These are phyloP conservation scores for Sapayoa aenigma DNA, from an alignment of 2,113 vertebrate species.

Conservation along the genomic window DNA sequence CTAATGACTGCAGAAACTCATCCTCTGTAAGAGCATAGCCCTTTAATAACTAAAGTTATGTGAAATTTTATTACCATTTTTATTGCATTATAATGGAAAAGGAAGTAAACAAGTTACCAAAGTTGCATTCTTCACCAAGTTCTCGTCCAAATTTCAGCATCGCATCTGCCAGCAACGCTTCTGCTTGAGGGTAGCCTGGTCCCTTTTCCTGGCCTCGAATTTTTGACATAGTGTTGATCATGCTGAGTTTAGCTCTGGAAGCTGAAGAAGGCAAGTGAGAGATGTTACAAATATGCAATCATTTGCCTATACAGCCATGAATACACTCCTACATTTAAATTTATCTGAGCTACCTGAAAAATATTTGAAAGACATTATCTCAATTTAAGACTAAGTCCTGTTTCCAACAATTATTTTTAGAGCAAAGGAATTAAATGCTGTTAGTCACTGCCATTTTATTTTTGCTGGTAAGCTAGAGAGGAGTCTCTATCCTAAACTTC, in stretches of 20 bases:
- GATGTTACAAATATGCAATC: background rate
- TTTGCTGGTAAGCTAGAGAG: background rate
- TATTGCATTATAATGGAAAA: background rate
- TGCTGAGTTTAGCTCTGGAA: slow-evolving; percentile 97
- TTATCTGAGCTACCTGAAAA: background rate
- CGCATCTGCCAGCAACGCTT: slow-evolving; percentile 88
- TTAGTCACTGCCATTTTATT: background rate
- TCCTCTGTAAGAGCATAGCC: background rate
- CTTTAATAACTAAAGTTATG: background rate
- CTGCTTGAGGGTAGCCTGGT: slow-evolving; percentile 93
- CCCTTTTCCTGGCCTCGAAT: slow-evolving; percentile 96
- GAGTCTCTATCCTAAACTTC: background rate
- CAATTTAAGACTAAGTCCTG: background rate
- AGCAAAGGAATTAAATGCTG: background rate
- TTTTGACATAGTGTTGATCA: slow-evolving; percentile 99
- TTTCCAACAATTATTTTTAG: background rate
- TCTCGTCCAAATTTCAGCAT: slow-evolving; percentile 95
- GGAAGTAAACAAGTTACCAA: slow-evolving; percentile 79
- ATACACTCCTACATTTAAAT: background rate
- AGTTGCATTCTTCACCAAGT: slow-evolving; percentile 94
- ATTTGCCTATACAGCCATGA: background rate
- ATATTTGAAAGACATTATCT: background rate
- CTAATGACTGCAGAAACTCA: background rate
- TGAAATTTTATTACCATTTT: background rate
- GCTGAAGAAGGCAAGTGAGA: slow-evolving; percentile 73